These are phyloP conservation scores for Melieria omissa DNA, from an alignment of 2,888 invertebrate genomes.

Conservation along the genomic window DNA sequence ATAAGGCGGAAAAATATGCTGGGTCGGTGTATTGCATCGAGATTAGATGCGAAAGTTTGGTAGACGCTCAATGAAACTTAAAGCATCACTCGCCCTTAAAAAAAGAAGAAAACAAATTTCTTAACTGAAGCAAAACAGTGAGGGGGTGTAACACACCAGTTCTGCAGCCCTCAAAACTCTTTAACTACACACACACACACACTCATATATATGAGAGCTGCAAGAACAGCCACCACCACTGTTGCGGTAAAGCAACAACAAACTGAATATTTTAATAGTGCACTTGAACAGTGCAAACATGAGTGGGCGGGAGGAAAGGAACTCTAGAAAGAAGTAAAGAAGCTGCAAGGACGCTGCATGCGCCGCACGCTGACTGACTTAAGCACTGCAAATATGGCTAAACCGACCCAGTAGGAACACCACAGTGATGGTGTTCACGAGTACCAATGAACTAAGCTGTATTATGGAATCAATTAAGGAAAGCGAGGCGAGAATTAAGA, in stretches of 20 bases:
- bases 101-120: too few relatives aligned
- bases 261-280: slow-evolving; percentile 33
- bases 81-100: background rate
- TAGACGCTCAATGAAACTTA: background rate
- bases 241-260: slow-evolving; percentile 1
- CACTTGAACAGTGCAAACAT: background rate
- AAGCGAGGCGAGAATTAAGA: too few relatives aligned
- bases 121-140: background rate
- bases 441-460: too few relatives aligned
- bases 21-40: too few relatives aligned
- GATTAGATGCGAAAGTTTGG: background rate
- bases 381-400: too few relatives aligned
- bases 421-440: too few relatives aligned
- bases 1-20: too few relatives aligned
- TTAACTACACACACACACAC: background rate
- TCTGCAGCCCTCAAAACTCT: background rate
- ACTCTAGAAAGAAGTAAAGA: background rate
- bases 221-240: background rate
- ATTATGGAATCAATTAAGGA: too few relatives aligned
- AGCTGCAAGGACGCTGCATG: background rate
- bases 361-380: too few relatives aligned
- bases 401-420: too few relatives aligned
- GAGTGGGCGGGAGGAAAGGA: background rate
- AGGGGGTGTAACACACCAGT: background rate
- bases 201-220: background rate